phyloP scores from a whole-genome alignment of 2,113 vertebrate genomes.

The Canis aureus region DNA sequence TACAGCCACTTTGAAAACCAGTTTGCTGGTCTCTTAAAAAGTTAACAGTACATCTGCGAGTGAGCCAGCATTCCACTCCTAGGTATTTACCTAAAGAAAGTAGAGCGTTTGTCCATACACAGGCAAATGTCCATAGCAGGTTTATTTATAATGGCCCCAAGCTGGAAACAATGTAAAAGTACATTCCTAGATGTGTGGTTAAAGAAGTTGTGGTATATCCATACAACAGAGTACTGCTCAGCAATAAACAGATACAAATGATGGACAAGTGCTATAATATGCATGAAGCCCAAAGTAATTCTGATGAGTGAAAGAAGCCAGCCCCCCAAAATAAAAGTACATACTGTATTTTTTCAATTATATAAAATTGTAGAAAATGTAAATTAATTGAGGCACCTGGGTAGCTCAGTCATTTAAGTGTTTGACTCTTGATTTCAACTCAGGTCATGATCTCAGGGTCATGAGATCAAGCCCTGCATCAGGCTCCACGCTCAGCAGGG shows the following conservation, averaged over 20 bases:
- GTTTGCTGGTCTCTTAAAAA: not conserved
- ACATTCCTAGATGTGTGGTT: not conserved
- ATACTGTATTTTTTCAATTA: not conserved
- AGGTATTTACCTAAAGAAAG: not conserved
- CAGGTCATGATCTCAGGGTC: not conserved
- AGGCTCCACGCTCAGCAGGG: not conserved
- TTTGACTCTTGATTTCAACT: not conserved
- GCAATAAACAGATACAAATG: fast-evolving
- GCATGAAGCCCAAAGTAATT: not conserved
- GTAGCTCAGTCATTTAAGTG: not conserved
- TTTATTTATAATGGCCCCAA: not conserved
- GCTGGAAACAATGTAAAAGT: not conserved
- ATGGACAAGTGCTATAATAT: fast-evolving
- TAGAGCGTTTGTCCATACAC: not conserved
- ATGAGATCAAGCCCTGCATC: not conserved
- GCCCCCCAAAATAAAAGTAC: not conserved
- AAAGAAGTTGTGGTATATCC: fast-evolving
- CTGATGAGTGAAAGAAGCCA: not conserved
- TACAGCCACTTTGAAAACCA: not conserved
- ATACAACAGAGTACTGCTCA: fast-evolving
- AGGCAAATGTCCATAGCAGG: fast-evolving
- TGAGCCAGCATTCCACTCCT: not conserved
- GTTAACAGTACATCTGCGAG: fast-evolving
- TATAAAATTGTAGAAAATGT: not conserved
- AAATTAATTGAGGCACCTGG: not conserved